Evolutionary conservation across 2,888 invertebrate species (phyloP).

Genomic region (Ormyrus rosae): DNA sequence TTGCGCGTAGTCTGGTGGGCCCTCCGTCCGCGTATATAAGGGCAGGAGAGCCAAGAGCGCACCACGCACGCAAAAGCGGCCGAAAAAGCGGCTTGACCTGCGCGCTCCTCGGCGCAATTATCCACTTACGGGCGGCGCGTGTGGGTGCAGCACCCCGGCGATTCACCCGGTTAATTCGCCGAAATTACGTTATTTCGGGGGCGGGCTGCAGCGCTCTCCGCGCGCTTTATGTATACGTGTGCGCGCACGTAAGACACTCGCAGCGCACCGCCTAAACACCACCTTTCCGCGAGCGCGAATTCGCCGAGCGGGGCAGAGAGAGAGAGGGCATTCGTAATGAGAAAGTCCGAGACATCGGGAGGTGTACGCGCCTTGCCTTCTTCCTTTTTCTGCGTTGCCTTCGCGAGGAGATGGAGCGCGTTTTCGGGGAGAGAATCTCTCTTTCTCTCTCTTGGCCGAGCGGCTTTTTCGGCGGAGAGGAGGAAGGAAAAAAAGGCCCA

Average conservation of each 20-base stretch:
- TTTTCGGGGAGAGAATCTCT: no score
- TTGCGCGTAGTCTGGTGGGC: conserved; percentile 59
- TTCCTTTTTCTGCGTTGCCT: no score
- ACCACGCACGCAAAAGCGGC: conserved; percentile 36
- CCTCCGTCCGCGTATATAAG: conserved; percentile 59
- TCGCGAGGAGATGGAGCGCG: no score
- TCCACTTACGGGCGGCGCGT: conserved; percentile 68
- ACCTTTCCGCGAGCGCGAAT: conserved; percentile 69
- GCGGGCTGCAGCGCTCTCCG: neutral
- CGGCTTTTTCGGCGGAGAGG: no score
- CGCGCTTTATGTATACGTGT: neutral
- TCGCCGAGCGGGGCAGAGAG: conserved; percentile 48
- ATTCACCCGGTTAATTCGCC: conserved; percentile 68
- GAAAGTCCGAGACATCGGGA: conserved; percentile 2
- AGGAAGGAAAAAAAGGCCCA: no score
- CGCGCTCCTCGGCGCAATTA: conserved; percentile 64
- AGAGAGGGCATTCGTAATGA: conserved; percentile 4
- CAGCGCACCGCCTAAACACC: conserved; percentile 65
- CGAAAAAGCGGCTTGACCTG: conserved; percentile 61
- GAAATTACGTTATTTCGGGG: conserved; percentile 69
- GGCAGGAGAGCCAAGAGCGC: conserved; percentile 48
- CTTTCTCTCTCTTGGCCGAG: no score
- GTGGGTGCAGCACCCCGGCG: conserved; percentile 63
- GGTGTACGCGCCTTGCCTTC: neutral
- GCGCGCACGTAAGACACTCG: neutral